Evolutionary conservation across 2,797 vertebrate genomes (phyloP).

Genomic region (Corythornis leucogaster): DNA sequence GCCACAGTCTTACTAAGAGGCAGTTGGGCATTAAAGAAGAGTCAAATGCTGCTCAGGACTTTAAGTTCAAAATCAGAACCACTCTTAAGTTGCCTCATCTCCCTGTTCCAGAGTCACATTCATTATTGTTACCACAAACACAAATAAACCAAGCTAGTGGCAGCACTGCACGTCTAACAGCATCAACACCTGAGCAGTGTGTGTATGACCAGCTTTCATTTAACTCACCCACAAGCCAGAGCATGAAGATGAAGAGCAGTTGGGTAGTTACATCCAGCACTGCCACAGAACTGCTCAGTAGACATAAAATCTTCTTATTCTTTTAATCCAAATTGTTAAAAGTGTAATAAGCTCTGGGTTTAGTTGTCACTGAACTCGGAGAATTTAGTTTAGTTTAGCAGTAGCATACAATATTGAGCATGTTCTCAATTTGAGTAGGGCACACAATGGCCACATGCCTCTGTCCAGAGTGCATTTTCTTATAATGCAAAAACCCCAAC

Average conservation of each 20-base stretch:
- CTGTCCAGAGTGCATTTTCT: not conserved
- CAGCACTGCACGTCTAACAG: accelerated
- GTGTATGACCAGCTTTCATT: accelerated
- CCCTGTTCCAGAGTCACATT: not conserved
- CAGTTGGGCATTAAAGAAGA: not conserved
- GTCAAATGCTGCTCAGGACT: not conserved
- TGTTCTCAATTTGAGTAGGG: not conserved
- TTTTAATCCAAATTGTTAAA: not conserved
- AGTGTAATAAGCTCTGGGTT: not conserved
- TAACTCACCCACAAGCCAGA: not conserved
- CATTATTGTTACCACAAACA: not conserved
- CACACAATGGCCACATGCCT: not conserved
- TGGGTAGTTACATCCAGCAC: not conserved
- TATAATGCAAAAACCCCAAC: not conserved
- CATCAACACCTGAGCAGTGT: accelerated
- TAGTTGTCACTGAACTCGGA: not conserved
- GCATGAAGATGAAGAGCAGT: accelerated
- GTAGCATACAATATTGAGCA: accelerated
- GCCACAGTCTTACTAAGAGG: not conserved
- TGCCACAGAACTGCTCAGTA: not conserved
- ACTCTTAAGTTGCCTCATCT: not conserved
- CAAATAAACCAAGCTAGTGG: not conserved
- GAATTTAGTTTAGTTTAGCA: not conserved
- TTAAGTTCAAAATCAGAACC: not conserved
- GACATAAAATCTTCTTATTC: not conserved